Conservation (phyloP, 1,140 invertebrate genomes). For the Zaprionus taronus region DNA sequence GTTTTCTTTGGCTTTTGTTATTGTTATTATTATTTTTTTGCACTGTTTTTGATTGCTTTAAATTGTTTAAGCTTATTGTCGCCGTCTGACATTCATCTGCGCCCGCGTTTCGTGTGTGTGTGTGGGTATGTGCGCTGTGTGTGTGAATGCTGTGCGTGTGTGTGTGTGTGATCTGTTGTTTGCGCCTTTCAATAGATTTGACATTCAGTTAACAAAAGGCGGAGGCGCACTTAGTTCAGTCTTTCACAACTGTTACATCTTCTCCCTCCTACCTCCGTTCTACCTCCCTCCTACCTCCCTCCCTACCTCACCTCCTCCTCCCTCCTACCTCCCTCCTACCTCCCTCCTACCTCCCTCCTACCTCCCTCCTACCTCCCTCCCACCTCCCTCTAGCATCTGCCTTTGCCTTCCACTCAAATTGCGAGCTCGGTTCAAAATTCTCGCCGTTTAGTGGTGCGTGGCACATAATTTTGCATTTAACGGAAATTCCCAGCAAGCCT, state of each 20-base stretch:
- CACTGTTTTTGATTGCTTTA: conserved; percentile 61
- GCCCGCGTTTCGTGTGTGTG: conserved; percentile 11
- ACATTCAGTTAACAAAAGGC: conserved; percentile 74
- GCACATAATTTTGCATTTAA: conserved; percentile 65
- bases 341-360: no score
- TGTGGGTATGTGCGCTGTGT: conserved; percentile 12
- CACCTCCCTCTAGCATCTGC: background rate
- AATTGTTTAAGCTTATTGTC: conserved; percentile 60
- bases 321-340: no score
- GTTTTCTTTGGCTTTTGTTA: conserved; percentile 21
- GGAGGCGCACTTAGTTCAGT: conserved; percentile 27
- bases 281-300: no score
- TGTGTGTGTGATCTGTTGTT: conserved; percentile 10
- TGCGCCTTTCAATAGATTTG: conserved; percentile 75
- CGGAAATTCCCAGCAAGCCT: conserved; percentile 68
- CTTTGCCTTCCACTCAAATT: conserved; percentile 1
- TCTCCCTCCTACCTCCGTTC: no score
- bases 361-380: background rate
- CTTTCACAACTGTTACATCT: no score
- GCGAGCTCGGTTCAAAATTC: background rate
- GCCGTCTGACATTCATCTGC: conserved; percentile 22
- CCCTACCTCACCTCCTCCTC: no score
- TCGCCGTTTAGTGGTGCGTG: conserved; percentile 60
- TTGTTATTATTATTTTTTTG: conserved; percentile 27
- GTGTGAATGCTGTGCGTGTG: conserved; percentile 4